Percentiles rank a stretch among this genome's conserved stretches.
Conservation (phyloP, 1,140 invertebrate genomes). For the Formica exsecta region DNA sequence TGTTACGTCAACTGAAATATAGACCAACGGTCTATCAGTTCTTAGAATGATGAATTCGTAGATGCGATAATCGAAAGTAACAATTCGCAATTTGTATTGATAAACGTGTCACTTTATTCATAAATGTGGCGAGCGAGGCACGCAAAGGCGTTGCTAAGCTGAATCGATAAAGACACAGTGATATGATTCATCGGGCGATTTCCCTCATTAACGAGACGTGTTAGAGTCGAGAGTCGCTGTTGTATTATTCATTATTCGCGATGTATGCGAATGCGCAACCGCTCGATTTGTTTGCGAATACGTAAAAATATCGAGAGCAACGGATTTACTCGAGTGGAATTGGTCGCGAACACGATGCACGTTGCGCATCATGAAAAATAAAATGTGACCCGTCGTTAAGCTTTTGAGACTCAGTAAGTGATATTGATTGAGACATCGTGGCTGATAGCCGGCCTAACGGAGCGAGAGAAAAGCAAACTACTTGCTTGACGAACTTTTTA, state of each 20-base stretch:
- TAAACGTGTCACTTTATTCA: neutral
- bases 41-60: conserved; percentile 6
- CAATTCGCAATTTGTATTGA: neutral
- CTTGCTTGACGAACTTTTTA: conserved; percentile 38
- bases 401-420: conserved; percentile 34
- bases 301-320: neutral
- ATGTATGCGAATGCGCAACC: neutral
- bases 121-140: neutral
- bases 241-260: neutral
- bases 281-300: neutral
- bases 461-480: conserved; percentile 48
- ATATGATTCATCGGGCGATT: neutral
- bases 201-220: neutral
- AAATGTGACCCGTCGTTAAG: conserved; percentile 7
- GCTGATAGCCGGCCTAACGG: neutral
- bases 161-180: conserved; percentile 5
- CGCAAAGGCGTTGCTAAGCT: neutral
- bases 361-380: neutral
- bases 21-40: neutral
- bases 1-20: conserved; percentile 24
- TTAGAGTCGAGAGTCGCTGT: neutral
- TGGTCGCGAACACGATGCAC: neutral
- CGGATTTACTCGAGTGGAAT: neutral
- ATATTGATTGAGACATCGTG: conserved; percentile 52
- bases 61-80: neutral